These are phyloP conservation scores for Catonia carolina DNA, from an alignment of 2,888 invertebrate genomes.

Conservation along the genomic window DNA sequence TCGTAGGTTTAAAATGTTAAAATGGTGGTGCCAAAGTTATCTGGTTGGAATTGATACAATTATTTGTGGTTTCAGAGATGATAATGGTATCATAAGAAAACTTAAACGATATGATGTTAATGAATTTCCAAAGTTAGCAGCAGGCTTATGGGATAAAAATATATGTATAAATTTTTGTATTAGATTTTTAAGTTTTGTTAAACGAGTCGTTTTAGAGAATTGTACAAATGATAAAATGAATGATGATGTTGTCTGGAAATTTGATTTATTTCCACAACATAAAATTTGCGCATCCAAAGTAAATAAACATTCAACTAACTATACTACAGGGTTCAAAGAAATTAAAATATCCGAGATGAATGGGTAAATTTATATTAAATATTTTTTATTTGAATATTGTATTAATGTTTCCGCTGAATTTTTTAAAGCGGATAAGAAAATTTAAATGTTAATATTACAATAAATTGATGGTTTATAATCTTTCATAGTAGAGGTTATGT, in stretches of 20 bases:
- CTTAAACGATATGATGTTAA: constrained; percentile 16
- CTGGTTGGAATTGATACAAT: constrained; percentile 21
- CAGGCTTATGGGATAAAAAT: constrained; percentile 18
- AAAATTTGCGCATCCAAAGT: no score
- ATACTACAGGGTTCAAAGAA: no score
- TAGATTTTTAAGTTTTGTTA: constrained; percentile 21
- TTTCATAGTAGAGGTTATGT: no score
- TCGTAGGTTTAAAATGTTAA: constrained; percentile 19
- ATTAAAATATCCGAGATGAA: no score
- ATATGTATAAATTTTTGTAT: constrained; percentile 20
- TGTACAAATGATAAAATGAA: constrained; percentile 8
- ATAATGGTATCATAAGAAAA: constrained; percentile 8
- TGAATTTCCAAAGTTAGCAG: constrained; percentile 20
- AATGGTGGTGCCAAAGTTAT: constrained; percentile 24
- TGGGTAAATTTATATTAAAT: no score
- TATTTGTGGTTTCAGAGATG: constrained; percentile 21
- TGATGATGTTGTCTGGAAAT: constrained; percentile 13
- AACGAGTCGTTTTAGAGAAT: neutral
- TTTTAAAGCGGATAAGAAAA: no score
- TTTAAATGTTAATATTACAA: no score
- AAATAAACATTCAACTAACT: no score
- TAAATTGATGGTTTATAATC: no score
- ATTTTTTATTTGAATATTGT: no score
- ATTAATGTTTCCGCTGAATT: no score
- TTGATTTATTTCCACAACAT: constrained; percentile 16